Base-by-base conservation (phyloP, 2,888 invertebrate species). In the Bursaphelenchus okinawaensis region DNA sequence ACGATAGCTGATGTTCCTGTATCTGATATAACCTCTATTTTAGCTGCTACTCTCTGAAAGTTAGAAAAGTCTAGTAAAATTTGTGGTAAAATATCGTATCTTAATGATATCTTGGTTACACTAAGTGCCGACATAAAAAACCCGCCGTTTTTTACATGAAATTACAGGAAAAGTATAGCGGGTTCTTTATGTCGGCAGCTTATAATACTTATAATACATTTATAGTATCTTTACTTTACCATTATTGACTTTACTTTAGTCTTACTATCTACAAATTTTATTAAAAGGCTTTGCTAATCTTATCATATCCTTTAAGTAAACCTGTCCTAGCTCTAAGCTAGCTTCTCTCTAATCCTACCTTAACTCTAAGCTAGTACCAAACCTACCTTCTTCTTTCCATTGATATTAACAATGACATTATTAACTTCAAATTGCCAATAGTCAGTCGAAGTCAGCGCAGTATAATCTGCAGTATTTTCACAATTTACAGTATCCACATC, bases 351-450 rank as follows among this genome's bases (percentile, higher is more conserved):
- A n/a, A n/a, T n/a, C n/a, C n/a, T n/a, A n/a, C n/a, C n/a, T n/a
- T n/a, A n/a, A n/a, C n/a, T n/a, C n/a, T n/a, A n/a, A n/a, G n/a
- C n/a, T n/a, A n/a, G n/a, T n/a, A n/a, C n/a, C n/a, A n/a, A n/a
- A n/a, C 6, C n/a, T 40, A 40, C 40, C 40, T 1, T 40, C n/a
- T 3, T 40, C n/a, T 40, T 4, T 26, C 54, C 54, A n/a, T 19
- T 19, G 19, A 27, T 54, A 6, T 20, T 28, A 19, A 65, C 22
- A 22, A 20, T 23, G 9, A 62, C 7, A 27, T 26, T 22, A 29
- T 60, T 63, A 23, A 29, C 62, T 2, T 63, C 19, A 24, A 62
- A 62, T 24, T 62, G 63, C 62, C 62, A 62, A 27, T 64, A 62
- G 16, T 23, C 9, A 1, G 62, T 62, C 4, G 62, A 23, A 4